Conservation (phyloP, 2,797 vertebrate species). For the Antennarius maculatus region DNA sequence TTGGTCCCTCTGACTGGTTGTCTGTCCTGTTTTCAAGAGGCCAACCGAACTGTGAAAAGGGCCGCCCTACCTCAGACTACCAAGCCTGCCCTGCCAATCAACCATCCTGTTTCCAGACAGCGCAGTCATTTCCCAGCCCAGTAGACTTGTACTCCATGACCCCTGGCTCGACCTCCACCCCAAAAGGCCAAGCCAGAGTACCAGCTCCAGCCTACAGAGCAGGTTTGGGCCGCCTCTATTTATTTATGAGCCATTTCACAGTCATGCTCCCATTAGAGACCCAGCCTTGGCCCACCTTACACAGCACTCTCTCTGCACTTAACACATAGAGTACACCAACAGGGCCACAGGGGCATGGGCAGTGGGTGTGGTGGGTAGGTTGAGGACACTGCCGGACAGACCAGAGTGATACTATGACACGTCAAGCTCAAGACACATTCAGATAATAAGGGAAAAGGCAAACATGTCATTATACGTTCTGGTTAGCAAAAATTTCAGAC, state of each 20-base stretch:
- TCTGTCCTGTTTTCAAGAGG: constrained; percentile 67
- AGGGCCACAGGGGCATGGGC: constrained; percentile 22
- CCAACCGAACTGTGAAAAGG: constrained; percentile 66
- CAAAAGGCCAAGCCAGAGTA: constrained; percentile 56
- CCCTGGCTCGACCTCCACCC: constrained; percentile 75
- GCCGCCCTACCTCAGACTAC: constrained; percentile 57
- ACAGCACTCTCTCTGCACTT: constrained; percentile 52
- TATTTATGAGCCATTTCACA: constrained; percentile 84
- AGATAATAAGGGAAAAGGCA: constrained; percentile 35
- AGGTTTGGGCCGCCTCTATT: constrained; percentile 68
- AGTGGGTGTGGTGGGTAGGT: constrained; percentile 16
- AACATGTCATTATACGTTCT: constrained; percentile 35
- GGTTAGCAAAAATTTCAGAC: constrained; percentile 26
- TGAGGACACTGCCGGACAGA: constrained; percentile 32
- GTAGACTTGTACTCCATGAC: constrained; percentile 80
- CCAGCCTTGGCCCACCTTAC: constrained; percentile 68
- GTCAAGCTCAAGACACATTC: constrained; percentile 22
- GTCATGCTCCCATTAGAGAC: constrained; percentile 78
- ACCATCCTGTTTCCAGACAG: constrained; percentile 76
- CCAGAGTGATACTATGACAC: constrained; percentile 27
- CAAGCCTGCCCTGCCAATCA: constrained; percentile 65
- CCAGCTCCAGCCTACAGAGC: constrained; percentile 61
- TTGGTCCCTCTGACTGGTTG: constrained; percentile 54
- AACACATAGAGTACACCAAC: constrained; percentile 56
- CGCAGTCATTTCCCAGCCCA: constrained; percentile 83